Evolutionary conservation across 2,113 vertebrate species (phyloP).

Genomic region (Suricata suricatta): DNA sequence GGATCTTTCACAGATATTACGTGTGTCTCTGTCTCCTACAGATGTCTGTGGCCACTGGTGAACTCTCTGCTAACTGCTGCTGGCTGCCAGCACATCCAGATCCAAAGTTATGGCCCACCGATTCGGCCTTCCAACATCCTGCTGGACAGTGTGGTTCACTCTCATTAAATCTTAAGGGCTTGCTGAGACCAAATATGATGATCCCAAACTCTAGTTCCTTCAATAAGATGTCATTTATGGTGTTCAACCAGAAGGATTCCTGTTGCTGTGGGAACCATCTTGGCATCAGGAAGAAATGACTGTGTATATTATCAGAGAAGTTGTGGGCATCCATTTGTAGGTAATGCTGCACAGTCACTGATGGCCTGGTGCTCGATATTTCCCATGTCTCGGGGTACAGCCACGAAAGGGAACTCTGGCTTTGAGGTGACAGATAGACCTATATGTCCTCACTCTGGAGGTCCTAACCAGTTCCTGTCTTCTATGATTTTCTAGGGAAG

Average conservation of each 20-base stretch:
- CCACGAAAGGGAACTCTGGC: neutral
- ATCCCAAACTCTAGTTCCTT: neutral
- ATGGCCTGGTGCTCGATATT: fast-evolving
- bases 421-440: neutral
- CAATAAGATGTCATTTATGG: neutral
- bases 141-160: neutral
- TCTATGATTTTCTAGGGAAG: neutral
- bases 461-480: neutral
- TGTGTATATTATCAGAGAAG: neutral
- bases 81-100: neutral
- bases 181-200: neutral
- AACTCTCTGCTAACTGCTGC: neutral
- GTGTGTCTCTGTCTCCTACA: neutral
- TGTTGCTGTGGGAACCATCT: no score
- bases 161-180: neutral
- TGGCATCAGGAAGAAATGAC: neutral
- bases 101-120: no score
- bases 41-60: no score
- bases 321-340: neutral
- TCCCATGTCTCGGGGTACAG: no score
- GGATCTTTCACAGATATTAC: neutral
- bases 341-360: fast-evolving
- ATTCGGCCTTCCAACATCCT: neutral
- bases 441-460: neutral
- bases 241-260: neutral